Percentiles rank a stretch among this genome's conserved stretches.
Conservation (phyloP, 2,888 invertebrate genomes). For the Eilema depressum region DNA sequence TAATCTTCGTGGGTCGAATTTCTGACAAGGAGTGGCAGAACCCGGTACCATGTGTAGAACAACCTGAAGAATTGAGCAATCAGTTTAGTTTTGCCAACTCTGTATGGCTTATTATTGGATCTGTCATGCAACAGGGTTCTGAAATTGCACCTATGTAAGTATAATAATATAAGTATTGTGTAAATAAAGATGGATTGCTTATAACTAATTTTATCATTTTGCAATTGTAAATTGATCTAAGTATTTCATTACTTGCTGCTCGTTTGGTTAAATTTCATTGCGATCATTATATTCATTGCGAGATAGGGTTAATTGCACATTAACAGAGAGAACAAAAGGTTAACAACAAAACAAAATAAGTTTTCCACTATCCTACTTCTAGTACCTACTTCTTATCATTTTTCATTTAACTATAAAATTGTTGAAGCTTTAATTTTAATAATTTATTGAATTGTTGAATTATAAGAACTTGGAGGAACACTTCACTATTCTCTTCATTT, state of each 20-base stretch:
- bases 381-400: background rate
- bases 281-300: no score
- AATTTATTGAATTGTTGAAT: background rate
- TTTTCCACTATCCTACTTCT: background rate
- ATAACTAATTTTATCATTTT: background rate
- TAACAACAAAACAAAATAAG: no score
- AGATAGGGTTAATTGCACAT: no score
- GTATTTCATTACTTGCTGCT: no score
- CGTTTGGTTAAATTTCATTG: no score
- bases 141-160: conserved; percentile 94
- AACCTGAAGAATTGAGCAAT: conserved; percentile 93
- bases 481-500: background rate
- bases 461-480: no score
- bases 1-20: conserved; percentile 94
- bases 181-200: background rate
- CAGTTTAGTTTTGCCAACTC: conserved; percentile 94
- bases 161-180: background rate
- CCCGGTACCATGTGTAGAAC: conserved; percentile 94
- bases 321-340: no score
- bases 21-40: conserved; percentile 96
- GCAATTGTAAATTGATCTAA: no score
- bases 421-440: background rate
- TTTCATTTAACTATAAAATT: background rate
- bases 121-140: conserved; percentile 95
- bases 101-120: conserved; percentile 95